These are phyloP conservation scores for Rallus limicola DNA, from an alignment of 2,113 vertebrate genomes.

Conservation along the genomic window DNA sequence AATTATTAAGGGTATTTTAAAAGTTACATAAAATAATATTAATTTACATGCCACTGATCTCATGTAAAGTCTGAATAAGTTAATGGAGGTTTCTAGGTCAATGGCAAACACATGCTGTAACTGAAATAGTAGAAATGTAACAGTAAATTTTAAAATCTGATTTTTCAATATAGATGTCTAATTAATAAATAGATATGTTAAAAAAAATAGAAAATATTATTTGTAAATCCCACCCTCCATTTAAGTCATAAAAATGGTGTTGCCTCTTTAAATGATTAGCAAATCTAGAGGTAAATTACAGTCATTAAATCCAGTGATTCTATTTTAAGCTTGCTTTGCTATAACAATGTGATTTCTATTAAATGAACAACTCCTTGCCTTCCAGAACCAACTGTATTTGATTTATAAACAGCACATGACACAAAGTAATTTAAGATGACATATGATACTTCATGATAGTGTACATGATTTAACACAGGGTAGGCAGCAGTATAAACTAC, in stretches of 20 bases:
- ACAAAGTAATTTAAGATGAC: not conserved
- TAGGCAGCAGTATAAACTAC: not conserved
- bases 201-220: not conserved
- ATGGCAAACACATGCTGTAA: not conserved
- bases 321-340: not conserved
- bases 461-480: not conserved
- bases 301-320: not conserved
- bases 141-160: not conserved
- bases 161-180: not conserved
- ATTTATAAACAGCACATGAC: conserved; percentile 14
- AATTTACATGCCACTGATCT: not conserved
- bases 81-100: conserved; percentile 58
- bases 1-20: not conserved
- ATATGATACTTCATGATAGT: not conserved
- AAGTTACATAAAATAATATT: not conserved
- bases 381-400: conserved; percentile 35
- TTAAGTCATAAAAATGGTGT: not conserved
- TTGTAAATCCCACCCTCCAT: not conserved
- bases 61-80: not conserved
- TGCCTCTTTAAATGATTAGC: not conserved
- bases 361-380: conserved; percentile 27
- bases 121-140: not conserved
- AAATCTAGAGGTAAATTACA: not conserved
- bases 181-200: not conserved
- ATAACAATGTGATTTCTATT: conserved; percentile 27